Conservation (phyloP, 53 echinoderm and acorn worm species). For the Glandiceps talaboti region DNA sequence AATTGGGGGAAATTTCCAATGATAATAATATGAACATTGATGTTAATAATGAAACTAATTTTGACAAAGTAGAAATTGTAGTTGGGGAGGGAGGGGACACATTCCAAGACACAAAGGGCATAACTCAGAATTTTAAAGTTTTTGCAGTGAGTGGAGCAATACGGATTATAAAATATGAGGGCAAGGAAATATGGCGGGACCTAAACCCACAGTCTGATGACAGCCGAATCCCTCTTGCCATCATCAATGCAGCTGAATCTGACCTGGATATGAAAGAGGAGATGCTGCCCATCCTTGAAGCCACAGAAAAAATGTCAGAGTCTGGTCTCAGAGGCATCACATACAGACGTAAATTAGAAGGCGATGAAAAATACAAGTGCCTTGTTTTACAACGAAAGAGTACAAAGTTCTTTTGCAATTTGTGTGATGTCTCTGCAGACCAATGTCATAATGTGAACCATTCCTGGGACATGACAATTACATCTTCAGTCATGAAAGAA, state of each 20-base stretch:
- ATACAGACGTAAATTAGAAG: not conserved
- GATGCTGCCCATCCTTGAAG: not conserved
- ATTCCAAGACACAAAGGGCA: not conserved
- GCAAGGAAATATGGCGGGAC: not conserved
- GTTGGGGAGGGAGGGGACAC: slow-evolving; percentile 1
- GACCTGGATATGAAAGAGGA: not conserved
- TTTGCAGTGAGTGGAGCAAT: not conserved
- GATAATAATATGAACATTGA: not conserved
- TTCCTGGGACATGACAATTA: not conserved
- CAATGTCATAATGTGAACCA: not conserved
- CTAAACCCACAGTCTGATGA: not conserved
- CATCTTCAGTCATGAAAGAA: not conserved
- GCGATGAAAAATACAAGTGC: not conserved
- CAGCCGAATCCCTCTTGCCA: not conserved
- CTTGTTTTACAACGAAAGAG: not conserved
- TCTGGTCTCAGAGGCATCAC: not conserved
- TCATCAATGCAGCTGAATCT: not conserved
- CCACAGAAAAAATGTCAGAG: not conserved
- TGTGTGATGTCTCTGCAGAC: not conserved
- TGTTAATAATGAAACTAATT: not conserved
- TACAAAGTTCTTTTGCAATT: not conserved
- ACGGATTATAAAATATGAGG: not conserved
- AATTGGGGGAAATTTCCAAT: not conserved
- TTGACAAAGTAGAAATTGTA: not conserved
- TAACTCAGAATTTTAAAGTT: not conserved